Evolutionary conservation across 2,797 vertebrate genomes (phyloP), one percentile per base, ranked within the genome.

Genomic region (Acomys russatus): DNA sequence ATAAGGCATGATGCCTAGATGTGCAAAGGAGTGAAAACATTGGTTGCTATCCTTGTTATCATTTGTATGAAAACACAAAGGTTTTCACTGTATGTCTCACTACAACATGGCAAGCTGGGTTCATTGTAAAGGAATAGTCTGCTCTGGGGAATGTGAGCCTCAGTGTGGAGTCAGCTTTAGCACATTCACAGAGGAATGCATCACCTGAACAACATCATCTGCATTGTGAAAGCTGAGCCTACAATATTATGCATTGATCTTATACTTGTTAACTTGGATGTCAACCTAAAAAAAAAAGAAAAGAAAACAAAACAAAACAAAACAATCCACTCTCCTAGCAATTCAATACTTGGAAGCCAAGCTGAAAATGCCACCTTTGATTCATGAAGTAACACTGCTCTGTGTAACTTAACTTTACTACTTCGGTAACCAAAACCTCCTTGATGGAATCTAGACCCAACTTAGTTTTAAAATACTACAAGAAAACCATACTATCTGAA

Each of bases 31-130:
- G 71, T 20, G 61, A 95, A 97, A 96, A 94, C 71, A 89, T 93
- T 92, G 71, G 54, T 97, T 82, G 84, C 86, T 97, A 96, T 97
- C 78, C 92, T 95, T 96, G 89, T 94, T 96, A 93, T 79, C 91
- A 71, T 93, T 90, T 82, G 83, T 94, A 96, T 94, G 94, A 97
- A 95, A 97, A 97, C 80, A 91, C 74, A 84, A 89, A 97, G 93
- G 84, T 90, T 44, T 93, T 82, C 92, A 90, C 10, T 84, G 91
- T 93, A 76, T 96, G 63, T 96, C 59, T 95, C 94, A 68, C 92
- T 94, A 91, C 95, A 95, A 94, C 73, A 88, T 90, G 61, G 94
- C 92, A 97, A 73, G 73, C 77, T 90, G 78, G 70, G 68, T 94
- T 96, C 83, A 86, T 83, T 92, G 92, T 49, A 71, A 95, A 94